These are phyloP conservation scores for Ovis canadensis DNA, from an alignment of 2,113 vertebrate genomes.

Conservation along the genomic window DNA sequence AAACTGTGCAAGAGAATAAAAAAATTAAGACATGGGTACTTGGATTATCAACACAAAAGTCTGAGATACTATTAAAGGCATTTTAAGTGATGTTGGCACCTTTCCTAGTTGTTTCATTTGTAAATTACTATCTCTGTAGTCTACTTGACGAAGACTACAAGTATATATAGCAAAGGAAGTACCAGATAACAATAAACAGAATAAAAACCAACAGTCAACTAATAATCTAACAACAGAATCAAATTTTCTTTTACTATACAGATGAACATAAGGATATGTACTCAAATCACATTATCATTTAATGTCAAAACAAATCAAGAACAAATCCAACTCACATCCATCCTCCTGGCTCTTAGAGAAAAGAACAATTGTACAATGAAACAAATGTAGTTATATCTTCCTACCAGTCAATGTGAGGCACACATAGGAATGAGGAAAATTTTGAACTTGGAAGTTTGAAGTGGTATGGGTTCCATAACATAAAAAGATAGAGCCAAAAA, in stretches of 20 bases:
- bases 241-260: not conserved
- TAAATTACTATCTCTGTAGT: not conserved
- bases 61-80: not conserved
- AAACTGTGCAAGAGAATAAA: not conserved
- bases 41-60: not conserved
- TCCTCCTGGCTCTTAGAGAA: not conserved
- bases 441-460: constrained; percentile 7
- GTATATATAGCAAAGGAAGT: not conserved
- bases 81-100: not conserved
- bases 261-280: not conserved
- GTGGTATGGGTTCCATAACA: not conserved
- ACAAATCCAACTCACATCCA: not conserved
- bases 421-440: not conserved
- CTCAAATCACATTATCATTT: not conserved
- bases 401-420: not conserved
- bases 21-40: not conserved
- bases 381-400: constrained; percentile 1
- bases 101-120: constrained; percentile 5
- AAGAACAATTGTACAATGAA: not conserved
- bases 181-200: not conserved
- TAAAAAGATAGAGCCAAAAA: not conserved
- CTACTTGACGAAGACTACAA: not conserved
- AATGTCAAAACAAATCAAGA: constrained; percentile 5
- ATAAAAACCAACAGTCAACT: not conserved
- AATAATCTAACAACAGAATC: not conserved